phyloP scores from a whole-genome alignment of 2,113 vertebrate genomes.

The Gobio gobio region DNA sequence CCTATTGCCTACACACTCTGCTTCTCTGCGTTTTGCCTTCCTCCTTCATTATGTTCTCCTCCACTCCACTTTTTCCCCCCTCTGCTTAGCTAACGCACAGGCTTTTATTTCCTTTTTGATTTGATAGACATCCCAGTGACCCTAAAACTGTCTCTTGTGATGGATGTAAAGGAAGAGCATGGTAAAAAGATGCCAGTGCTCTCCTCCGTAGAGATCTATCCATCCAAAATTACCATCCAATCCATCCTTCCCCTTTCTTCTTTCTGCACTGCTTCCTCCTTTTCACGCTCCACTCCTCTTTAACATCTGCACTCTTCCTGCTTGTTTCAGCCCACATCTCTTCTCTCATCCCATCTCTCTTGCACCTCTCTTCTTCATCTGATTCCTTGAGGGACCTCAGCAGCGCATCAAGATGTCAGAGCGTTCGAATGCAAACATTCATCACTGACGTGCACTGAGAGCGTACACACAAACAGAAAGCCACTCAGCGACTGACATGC shows the following conservation, averaged over 20 bases:
- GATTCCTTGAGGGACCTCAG: conserved; percentile 34
- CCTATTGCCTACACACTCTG: neutral
- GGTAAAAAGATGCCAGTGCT: conserved; percentile 17
- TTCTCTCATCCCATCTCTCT: conserved; percentile 28
- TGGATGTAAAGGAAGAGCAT: conserved; percentile 11
- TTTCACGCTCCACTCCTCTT: conserved; percentile 41
- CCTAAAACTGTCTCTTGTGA: conserved; percentile 28
- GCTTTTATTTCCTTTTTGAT: conserved; percentile 13
- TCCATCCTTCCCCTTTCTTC: conserved; percentile 9
- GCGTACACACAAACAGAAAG: conserved; percentile 33
- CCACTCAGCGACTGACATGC: conserved; percentile 34
- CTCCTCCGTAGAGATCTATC: conserved; percentile 27
- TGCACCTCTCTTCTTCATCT: conserved; percentile 17
- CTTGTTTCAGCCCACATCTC: conserved; percentile 29
- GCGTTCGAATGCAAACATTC: conserved; percentile 42
- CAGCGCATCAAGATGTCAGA: conserved; percentile 44
- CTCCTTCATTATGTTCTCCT: neutral
- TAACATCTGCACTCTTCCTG: conserved; percentile 32
- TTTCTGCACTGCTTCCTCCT: conserved; percentile 36
- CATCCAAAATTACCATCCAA: conserved; percentile 26
- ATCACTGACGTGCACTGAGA: conserved; percentile 28
- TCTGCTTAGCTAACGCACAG: neutral
- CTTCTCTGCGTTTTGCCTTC: neutral
- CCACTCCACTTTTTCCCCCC: neutral
- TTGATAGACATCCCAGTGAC: conserved; percentile 36